phyloP scores from a whole-genome alignment of 2,888 invertebrate genomes.

The Mongoloraphidia duomilia region DNA sequence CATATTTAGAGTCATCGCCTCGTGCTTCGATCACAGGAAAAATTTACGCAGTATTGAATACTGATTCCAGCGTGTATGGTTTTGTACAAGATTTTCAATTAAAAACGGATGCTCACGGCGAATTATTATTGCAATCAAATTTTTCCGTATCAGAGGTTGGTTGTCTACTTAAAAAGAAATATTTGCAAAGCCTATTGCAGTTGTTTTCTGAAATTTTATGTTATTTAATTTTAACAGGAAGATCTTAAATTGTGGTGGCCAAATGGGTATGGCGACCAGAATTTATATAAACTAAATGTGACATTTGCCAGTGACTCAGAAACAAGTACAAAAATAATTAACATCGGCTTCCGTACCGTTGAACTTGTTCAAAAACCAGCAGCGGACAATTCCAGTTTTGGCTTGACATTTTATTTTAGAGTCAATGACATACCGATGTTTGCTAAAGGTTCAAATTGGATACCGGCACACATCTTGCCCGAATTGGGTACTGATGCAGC shows the following conservation, averaged over 20 bases:
- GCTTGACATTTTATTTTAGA: constrained; percentile 71
- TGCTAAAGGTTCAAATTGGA: constrained; percentile 90
- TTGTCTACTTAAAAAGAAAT: no score
- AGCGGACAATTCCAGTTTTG: constrained; percentile 26
- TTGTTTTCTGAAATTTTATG: neutral
- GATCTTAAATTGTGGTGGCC: constrained; percentile 80
- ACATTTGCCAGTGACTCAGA: constrained; percentile 28
- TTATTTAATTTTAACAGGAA: constrained; percentile 23
- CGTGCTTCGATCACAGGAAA: no score
- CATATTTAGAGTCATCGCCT: no score
- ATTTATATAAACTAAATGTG: constrained; percentile 53
- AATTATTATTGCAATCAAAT: no score
- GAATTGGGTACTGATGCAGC: constrained; percentile 43
- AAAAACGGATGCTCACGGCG: no score
- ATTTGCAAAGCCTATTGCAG: no score
- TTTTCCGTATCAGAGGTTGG: no score
- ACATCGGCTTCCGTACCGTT: constrained; percentile 75
- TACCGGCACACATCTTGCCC: constrained; percentile 74
- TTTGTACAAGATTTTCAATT: no score
- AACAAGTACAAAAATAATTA: constrained; percentile 35
- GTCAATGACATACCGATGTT: constrained; percentile 81
- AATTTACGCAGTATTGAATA: no score
- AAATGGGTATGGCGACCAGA: constrained; percentile 74
- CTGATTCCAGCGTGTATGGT: no score
- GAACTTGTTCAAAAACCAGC: constrained; percentile 60